Percentiles rank a stretch among this genome's conserved stretches.
Conservation (phyloP, 2,888 invertebrate species). For the Apoderus coryli region DNA sequence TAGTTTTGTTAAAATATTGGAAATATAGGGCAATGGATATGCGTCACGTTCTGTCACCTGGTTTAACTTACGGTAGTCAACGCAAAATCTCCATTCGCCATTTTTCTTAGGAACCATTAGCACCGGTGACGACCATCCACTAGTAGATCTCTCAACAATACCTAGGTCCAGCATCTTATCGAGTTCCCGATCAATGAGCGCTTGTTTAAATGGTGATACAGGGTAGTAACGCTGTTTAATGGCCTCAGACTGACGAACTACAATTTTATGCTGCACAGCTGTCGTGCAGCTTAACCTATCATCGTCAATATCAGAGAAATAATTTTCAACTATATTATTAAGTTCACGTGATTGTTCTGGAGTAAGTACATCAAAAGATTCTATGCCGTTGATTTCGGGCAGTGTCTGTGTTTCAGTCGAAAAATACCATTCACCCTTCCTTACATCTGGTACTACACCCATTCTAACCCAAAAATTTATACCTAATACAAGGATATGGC, state of each 20-base stretch:
- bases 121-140: slow-evolving; percentile 10
- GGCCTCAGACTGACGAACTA: slow-evolving; percentile 2
- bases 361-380: too few species aligned
- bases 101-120: too few species aligned
- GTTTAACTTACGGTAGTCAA: too few species aligned
- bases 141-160: slow-evolving; percentile 9
- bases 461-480: slow-evolving; percentile 7
- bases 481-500: slow-evolving; percentile 6
- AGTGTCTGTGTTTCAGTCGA: too few species aligned
- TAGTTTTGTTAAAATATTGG: too few species aligned
- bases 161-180: slow-evolving; percentile 9
- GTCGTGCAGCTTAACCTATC: too few species aligned
- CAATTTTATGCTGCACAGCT: slow-evolving; percentile 6
- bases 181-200: slow-evolving; percentile 8
- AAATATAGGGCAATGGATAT: slow-evolving; percentile 1
- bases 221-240: slow-evolving; percentile 7
- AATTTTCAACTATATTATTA: slow-evolving; percentile 6
- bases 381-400: too few species aligned
- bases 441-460: slow-evolving; percentile 5
- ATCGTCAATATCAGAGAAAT: slow-evolving; percentile 4
- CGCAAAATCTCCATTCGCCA: too few species aligned
- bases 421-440: slow-evolving; percentile 7
- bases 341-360: too few species aligned
- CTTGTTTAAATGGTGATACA: slow-evolving; percentile 9
- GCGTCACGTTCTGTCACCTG: slow-evolving; percentile 1